A percentile compares a stretch with the other conserved stretches of the same genome.
These are phyloP conservation scores for Mesaphorura yosii DNA, from an alignment of 1,140 invertebrate species.

Conservation along the genomic window DNA sequence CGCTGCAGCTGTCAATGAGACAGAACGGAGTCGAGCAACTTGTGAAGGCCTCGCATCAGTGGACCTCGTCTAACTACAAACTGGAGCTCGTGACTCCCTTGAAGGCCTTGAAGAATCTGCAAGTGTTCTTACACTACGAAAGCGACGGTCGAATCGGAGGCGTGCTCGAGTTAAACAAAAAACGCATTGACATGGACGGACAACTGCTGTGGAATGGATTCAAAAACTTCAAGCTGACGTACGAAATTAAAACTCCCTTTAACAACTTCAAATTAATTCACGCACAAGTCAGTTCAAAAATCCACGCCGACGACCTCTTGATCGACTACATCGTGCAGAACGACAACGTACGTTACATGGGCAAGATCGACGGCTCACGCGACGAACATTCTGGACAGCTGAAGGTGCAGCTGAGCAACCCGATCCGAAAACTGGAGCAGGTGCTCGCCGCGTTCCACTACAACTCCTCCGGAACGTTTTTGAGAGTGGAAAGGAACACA, in stretches of 20 bases:
- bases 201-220: constrained; percentile 2
- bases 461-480: neutral
- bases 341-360: constrained; percentile 25
- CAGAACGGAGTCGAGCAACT: neutral
- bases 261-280: constrained; percentile 24
- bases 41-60: neutral
- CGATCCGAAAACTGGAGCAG: constrained; percentile 23
- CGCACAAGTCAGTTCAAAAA: neutral
- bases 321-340: constrained; percentile 24
- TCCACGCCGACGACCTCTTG: constrained; percentile 12
- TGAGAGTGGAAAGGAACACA: constrained; percentile 10
- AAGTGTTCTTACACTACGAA: constrained; percentile 4
- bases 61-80: neutral
- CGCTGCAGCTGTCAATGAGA: neutral
- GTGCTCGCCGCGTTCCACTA: constrained; percentile 6
- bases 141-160: neutral
- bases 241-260: constrained; percentile 32
- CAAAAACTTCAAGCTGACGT: neutral
- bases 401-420: constrained; percentile 23
- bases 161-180: constrained; percentile 3
- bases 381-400: neutral
- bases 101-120: constrained; percentile 4
- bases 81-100: constrained; percentile 11
- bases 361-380: constrained; percentile 18
- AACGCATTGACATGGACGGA: constrained; percentile 2